phyloP scores from a whole-genome alignment of 2,797 vertebrate genomes.

The Naso thynnoides region DNA sequence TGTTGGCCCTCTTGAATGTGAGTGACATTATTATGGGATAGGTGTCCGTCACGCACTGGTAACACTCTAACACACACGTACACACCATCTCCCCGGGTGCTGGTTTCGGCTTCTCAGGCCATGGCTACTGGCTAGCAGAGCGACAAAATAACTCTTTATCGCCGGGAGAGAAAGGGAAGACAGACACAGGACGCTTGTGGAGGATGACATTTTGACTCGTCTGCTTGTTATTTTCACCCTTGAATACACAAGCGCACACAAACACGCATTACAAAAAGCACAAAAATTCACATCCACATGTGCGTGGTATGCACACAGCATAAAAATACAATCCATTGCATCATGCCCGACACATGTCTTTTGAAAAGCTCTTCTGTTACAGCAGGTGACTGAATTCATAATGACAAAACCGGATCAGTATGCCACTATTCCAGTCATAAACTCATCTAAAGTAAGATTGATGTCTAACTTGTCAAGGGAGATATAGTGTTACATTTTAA shows the following conservation, averaged over 20 bases:
- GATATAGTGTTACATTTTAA: slow-evolving; percentile 60
- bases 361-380: slow-evolving; percentile 21
- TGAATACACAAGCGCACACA: slow-evolving; percentile 58
- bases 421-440: slow-evolving; percentile 37
- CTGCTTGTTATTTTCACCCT: slow-evolving; percentile 79
- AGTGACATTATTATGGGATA: slow-evolving; percentile 81
- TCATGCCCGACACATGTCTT: slow-evolving; percentile 30
- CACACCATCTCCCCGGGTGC: slow-evolving; percentile 27
- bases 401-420: slow-evolving; percentile 14
- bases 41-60: slow-evolving; percentile 79
- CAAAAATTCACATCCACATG: background rate
- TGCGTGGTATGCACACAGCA: background rate
- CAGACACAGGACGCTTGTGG: slow-evolving; percentile 49
- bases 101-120: slow-evolving; percentile 54
- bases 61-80: slow-evolving; percentile 42
- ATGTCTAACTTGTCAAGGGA: slow-evolving; percentile 56
- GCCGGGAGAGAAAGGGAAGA: slow-evolving; percentile 61
- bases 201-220: slow-evolving; percentile 69
- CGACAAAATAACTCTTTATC: slow-evolving; percentile 70
- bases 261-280: slow-evolving; percentile 29
- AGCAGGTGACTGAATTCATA: slow-evolving; percentile 37
- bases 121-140: slow-evolving; percentile 54
- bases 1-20: slow-evolving; percentile 64
- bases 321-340: slow-evolving; percentile 11
- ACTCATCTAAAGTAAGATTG: slow-evolving; percentile 53